Conservation (phyloP, 2,888 invertebrate genomes). For the Xestia ashworthii region DNA sequence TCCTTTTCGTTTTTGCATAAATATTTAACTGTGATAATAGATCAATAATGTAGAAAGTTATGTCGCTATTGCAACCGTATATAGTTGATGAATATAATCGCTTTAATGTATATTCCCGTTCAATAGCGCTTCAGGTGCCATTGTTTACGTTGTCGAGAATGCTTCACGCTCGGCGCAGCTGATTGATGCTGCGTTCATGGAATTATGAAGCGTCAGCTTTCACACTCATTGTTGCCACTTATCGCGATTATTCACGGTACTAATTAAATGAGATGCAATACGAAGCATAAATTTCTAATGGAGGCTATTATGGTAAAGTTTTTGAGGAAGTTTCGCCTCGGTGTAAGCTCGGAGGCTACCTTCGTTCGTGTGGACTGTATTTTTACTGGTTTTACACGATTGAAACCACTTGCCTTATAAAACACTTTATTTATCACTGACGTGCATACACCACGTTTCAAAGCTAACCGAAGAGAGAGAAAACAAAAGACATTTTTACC, state of each 20-base stretch:
- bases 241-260: neutral
- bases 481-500: no score
- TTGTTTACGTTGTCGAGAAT: neutral
- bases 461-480: no score
- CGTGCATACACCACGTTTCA: no score
- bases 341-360: no score
- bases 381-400: no score
- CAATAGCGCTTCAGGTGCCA: neutral
- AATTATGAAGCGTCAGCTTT: slow-evolving; percentile 17
- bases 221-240: neutral
- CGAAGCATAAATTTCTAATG: neutral
- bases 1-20: neutral
- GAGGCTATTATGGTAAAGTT: neutral
- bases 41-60: neutral
- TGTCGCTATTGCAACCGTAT: neutral
- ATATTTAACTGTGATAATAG: neutral
- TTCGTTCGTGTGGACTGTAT: no score
- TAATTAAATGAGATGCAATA: neutral
- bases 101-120: neutral
- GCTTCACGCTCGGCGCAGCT: neutral
- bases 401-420: no score
- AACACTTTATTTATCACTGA: no score
- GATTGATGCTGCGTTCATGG: neutral
- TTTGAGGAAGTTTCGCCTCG: no score
- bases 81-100: neutral